A percentile compares a stretch with the other conserved stretches of the same genome.
phyloP scores from a whole-genome alignment of 1,140 invertebrate species.

The Sarcophaga peregrina region DNA sequence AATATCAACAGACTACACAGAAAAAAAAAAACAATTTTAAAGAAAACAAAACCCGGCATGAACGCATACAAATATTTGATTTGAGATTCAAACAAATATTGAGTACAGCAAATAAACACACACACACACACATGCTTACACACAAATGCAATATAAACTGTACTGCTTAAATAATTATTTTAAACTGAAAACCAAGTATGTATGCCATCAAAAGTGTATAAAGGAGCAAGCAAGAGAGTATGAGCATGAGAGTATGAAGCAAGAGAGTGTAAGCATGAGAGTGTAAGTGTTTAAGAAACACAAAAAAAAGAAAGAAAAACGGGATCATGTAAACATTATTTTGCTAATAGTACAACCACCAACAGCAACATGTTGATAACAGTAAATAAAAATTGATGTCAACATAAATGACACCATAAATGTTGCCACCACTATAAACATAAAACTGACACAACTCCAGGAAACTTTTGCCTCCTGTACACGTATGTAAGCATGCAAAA shows the following conservation, averaged over 20 bases:
- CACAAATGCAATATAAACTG: background rate
- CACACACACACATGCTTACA: background rate
- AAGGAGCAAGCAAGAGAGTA: background rate
- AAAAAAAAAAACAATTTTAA: too few species aligned
- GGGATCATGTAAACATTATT: too few species aligned
- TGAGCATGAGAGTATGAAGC: background rate
- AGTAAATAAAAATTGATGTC: constrained; percentile 12
- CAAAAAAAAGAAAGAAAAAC: too few species aligned
- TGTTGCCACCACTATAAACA: background rate
- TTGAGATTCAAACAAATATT: background rate
- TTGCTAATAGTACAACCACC: background rate
- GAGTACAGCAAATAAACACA: background rate
- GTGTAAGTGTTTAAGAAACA: background rate
- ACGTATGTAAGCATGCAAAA: background rate
- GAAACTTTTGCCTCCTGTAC: background rate
- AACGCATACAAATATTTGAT: too few species aligned
- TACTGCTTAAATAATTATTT: too few species aligned
- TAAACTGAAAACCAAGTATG: too few species aligned
- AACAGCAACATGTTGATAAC: background rate
- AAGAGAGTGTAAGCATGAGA: background rate
- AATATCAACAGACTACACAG: background rate
- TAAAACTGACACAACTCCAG: background rate
- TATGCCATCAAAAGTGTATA: too few species aligned
- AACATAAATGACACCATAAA: background rate
- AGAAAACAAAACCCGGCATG: too few species aligned